These are phyloP conservation scores for Pherbina coryleti DNA, from an alignment of 2,888 invertebrate species.

Conservation along the genomic window DNA sequence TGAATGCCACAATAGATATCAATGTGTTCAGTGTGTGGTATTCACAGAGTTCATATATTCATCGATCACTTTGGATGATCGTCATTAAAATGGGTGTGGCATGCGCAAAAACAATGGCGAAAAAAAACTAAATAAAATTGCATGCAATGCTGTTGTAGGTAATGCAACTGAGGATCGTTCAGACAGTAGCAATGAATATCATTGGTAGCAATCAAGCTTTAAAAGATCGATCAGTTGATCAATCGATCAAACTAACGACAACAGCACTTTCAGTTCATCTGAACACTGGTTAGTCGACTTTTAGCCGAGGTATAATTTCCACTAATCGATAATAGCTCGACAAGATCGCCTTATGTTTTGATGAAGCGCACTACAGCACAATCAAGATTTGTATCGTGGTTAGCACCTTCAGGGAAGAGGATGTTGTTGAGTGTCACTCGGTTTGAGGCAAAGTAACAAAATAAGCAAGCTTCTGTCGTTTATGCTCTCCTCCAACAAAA, in stretches of 20 bases:
- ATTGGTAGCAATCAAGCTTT: not conserved
- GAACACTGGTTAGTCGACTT: not conserved
- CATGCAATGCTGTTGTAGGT: conserved; percentile 13
- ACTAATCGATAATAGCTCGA: not conserved
- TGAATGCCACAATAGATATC: not conserved
- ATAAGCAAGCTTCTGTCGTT: not conserved
- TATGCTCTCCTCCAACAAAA: not conserved
- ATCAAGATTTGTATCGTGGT: not conserved
- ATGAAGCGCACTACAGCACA: not conserved
- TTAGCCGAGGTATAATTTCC: conserved; percentile 1
- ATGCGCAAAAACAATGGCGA: not conserved
- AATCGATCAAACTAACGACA: not conserved
- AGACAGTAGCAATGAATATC: not conserved
- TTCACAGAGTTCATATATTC: not conserved
- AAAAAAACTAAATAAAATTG: conserved; percentile 14
- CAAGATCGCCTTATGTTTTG: not conserved
- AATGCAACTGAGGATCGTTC: not conserved
- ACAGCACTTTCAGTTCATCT: not conserved
- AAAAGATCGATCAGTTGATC: not conserved
- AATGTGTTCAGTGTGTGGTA: not conserved
- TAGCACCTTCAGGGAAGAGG: no score
- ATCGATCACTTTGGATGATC: conserved; percentile 11
- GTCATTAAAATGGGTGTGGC: not conserved
- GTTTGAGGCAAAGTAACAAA: not conserved
- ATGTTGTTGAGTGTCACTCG: not conserved